These are phyloP conservation scores for Cherax quadricarinatus DNA, from an alignment of 1,140 invertebrate species.

Conservation along the genomic window DNA sequence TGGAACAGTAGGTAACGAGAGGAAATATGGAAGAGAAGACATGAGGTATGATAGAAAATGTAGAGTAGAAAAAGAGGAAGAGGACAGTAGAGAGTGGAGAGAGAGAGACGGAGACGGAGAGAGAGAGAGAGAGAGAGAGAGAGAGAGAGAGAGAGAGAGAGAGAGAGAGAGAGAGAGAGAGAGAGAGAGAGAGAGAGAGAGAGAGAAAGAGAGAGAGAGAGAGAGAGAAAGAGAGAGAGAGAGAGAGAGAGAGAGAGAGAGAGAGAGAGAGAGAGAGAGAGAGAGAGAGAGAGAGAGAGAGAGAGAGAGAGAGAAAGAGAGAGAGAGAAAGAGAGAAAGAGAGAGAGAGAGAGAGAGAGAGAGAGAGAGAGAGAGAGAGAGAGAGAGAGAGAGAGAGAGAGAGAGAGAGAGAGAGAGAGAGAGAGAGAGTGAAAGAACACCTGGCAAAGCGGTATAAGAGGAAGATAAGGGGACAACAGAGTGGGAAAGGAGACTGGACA, in stretches of 20 bases:
- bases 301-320: neutral
- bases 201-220: too few species aligned
- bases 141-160: conserved; percentile 22
- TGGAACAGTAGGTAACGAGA: too few species aligned
- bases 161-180: neutral
- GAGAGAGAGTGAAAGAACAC: too few species aligned
- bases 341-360: neutral
- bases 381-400: conserved; percentile 33
- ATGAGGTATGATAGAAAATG: too few species aligned
- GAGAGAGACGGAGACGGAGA: neutral
- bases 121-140: neutral
- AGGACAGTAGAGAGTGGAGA: neutral
- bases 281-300: neutral
- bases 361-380: neutral
- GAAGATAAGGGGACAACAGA: neutral
- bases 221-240: neutral
- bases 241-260: neutral
- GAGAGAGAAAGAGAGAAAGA: too few species aligned
- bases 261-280: neutral
- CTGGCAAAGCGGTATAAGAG: too few species aligned
- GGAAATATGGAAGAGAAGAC: too few species aligned
- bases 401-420: conserved; percentile 39
- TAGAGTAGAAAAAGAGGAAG: too few species aligned
- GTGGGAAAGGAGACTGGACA: too few species aligned
- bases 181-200: too few species aligned